phyloP scores from a whole-genome alignment of 2,888 invertebrate species.

The Hypercompe scribonia region DNA sequence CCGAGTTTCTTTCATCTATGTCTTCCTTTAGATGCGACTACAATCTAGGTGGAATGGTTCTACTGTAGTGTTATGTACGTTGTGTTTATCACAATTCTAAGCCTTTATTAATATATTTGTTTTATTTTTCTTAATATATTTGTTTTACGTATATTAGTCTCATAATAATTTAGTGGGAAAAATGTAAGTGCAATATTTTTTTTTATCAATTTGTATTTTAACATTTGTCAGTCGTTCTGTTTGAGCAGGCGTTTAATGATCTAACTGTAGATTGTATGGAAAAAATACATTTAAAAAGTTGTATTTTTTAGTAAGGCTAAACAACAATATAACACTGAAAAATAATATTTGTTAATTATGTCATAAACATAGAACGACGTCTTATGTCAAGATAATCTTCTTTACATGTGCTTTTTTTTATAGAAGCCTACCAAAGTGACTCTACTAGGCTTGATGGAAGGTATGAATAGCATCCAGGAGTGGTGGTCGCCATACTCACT shows the following conservation, averaged over 20 bases:
- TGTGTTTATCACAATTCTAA: not conserved
- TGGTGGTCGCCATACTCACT: too few species aligned
- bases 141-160: not conserved
- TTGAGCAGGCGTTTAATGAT: conserved; percentile 2
- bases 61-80: not conserved
- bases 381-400: too few species aligned
- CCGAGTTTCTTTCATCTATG: not conserved
- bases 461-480: too few species aligned
- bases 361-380: too few species aligned
- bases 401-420: too few species aligned
- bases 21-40: not conserved
- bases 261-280: not conserved
- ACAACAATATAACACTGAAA: too few species aligned
- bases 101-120: not conserved
- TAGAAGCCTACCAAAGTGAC: too few species aligned
- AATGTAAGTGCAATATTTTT: not conserved
- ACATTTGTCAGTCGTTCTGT: not conserved
- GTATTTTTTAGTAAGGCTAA: not conserved
- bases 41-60: not conserved
- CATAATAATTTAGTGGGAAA: not conserved
- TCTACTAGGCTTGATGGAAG: too few species aligned
- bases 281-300: not conserved
- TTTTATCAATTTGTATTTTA: not conserved
- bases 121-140: not conserved
- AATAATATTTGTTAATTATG: too few species aligned